Conservation (phyloP, 1,140 invertebrate genomes). For the Dufourea novaeangliae region DNA sequence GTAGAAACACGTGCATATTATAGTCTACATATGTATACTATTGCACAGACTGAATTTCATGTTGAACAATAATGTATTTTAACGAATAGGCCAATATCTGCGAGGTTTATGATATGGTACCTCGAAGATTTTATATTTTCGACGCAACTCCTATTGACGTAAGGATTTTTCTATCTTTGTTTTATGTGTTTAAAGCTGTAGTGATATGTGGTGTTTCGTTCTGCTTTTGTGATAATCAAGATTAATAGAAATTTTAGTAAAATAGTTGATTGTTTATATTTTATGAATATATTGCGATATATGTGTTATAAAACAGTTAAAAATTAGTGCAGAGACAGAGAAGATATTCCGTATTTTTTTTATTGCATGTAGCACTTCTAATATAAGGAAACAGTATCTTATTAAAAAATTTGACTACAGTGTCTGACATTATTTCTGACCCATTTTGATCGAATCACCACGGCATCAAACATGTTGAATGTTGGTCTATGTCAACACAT, state of each 20-base stretch:
- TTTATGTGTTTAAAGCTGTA: slow-evolving; percentile 44
- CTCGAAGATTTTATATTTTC: slow-evolving; percentile 80
- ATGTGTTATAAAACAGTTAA: not conserved
- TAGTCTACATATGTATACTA: not conserved
- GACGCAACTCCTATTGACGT: slow-evolving; percentile 75
- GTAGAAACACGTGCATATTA: not conserved
- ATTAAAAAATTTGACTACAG: too few relatives aligned
- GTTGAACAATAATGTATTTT: slow-evolving; percentile 55
- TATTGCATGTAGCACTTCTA: not conserved
- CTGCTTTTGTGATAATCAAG: slow-evolving; percentile 5
- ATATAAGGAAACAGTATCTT: not conserved
- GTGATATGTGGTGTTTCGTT: slow-evolving; percentile 12
- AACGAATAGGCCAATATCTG: slow-evolving; percentile 74
- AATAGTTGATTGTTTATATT: not conserved
- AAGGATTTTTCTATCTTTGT: slow-evolving; percentile 71
- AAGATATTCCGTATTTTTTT: not conserved
- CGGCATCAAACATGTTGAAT: not conserved
- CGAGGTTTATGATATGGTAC: slow-evolving; percentile 77
- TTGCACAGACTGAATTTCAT: slow-evolving; percentile 7
- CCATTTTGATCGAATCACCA: not conserved
- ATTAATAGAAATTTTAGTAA: not conserved
- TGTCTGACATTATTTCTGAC: not conserved
- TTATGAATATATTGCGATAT: not conserved
- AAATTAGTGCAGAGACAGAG: not conserved
- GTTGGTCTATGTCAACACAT: not conserved